Percentiles rank a stretch among this genome's conserved stretches.
Conservation (phyloP, 2,797 vertebrate species). For the Hydrophis major region DNA sequence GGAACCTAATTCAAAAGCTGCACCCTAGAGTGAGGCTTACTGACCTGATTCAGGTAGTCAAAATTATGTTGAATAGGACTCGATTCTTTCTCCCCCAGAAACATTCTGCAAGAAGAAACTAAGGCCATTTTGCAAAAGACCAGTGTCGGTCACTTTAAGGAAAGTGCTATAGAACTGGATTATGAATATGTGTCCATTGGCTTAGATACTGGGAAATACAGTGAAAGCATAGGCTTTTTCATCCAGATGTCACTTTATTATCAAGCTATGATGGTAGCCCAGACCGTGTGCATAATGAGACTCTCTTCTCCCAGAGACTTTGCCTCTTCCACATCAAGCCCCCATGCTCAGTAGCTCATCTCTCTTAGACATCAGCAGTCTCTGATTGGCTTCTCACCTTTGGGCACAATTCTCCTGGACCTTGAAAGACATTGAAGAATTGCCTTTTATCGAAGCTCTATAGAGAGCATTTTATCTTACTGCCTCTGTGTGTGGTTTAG, state of each 20-base stretch:
- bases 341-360: not conserved
- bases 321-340: not conserved
- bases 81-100: not conserved
- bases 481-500: no score
- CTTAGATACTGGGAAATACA: not conserved
- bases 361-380: not conserved
- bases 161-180: not conserved
- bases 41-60: not conserved
- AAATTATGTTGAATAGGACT: not conserved
- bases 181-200: not conserved
- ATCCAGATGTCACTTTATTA: not conserved
- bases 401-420: not conserved
- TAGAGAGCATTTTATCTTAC: no score
- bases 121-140: not conserved
- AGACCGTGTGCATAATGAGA: not conserved
- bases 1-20: not conserved
- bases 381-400: not conserved
- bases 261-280: not conserved
- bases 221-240: not conserved
- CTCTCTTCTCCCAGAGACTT: not conserved
- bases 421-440: not conserved
- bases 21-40: not conserved
- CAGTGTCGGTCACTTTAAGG: not conserved
- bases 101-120: not conserved
- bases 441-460: no score